phyloP scores from a whole-genome alignment of 2,888 invertebrate species.

The Acheta domesticus region DNA sequence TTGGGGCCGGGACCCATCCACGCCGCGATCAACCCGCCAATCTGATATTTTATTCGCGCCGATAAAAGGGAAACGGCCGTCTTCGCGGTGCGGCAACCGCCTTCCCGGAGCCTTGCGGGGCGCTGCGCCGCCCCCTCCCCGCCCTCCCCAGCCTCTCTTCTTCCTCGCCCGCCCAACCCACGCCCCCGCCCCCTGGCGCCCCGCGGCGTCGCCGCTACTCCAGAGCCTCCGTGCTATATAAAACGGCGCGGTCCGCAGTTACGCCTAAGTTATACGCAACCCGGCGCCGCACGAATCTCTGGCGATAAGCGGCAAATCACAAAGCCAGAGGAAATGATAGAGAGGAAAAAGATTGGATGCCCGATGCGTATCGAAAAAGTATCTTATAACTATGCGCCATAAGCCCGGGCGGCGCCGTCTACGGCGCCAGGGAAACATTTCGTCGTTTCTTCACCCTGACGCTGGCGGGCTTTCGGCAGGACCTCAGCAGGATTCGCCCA shows the following conservation, averaged over 20 bases:
- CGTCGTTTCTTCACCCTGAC: too few species aligned
- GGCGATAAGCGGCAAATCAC: conserved; percentile 6
- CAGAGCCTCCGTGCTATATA: too few species aligned
- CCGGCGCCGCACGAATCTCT: neutral
- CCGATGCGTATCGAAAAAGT: neutral
- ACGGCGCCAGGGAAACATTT: too few species aligned
- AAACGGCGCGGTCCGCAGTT: neutral
- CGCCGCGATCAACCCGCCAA: conserved; percentile 6
- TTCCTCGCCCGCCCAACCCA: too few species aligned
- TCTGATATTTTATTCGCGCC: conserved; percentile 7
- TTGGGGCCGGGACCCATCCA: neutral
- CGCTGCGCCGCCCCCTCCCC: too few species aligned
- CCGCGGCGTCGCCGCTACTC: too few species aligned
- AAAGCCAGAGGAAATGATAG: neutral
- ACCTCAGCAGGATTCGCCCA: too few species aligned
- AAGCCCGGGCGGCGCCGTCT: too few species aligned
- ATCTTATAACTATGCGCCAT: neutral
- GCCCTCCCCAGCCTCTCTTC: too few species aligned
- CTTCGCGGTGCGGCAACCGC: neutral
- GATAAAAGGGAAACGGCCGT: conserved; percentile 4
- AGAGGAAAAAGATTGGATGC: conserved; percentile 11
- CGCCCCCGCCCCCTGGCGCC: too few species aligned
- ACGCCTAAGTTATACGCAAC: neutral
- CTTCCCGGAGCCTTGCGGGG: neutral
- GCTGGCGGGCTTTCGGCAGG: too few species aligned